Evolutionary conservation across 2,797 vertebrate species (phyloP).

Genomic region (Enteromius unitaeniatus): DNA sequence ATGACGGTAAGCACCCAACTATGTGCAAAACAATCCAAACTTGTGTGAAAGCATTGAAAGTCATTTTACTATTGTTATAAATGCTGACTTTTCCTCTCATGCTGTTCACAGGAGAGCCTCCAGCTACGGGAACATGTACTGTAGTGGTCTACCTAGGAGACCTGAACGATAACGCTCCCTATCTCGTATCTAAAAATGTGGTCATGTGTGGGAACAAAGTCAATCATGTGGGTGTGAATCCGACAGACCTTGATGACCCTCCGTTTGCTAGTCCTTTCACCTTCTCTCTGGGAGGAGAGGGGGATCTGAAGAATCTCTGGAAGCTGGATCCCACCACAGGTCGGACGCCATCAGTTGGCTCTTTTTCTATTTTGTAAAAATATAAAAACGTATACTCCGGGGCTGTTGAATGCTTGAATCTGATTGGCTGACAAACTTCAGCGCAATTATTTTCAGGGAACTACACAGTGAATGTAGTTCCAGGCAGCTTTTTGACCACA

Average conservation of each 20-base stretch:
- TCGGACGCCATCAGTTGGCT: slow-evolving; percentile 48
- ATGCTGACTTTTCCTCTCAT: neutral
- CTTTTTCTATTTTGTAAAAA: neutral
- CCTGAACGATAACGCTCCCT: slow-evolving; percentile 77
- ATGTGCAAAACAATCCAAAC: neutral
- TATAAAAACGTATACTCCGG: neutral
- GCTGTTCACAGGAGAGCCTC: slow-evolving; percentile 75
- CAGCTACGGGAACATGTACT: slow-evolving; percentile 75
- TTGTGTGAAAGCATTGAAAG: neutral
- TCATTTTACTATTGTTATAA: neutral
- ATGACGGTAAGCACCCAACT: slow-evolving; percentile 73
- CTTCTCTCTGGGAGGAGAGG: slow-evolving; percentile 69
- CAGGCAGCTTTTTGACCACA: too few species aligned
- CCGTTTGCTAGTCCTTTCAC: slow-evolving; percentile 78
- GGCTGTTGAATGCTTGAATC: too few species aligned
- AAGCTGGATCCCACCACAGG: slow-evolving; percentile 73
- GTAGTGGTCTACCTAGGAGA: slow-evolving; percentile 77
- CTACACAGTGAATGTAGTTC: too few species aligned
- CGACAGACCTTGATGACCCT: slow-evolving; percentile 65
- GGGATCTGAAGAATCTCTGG: slow-evolving; percentile 70
- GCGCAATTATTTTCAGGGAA: too few species aligned
- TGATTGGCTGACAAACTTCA: too few species aligned
- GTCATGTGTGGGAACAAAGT: slow-evolving; percentile 73
- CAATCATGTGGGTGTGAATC: slow-evolving; percentile 65
- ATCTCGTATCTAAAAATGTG: slow-evolving; percentile 57